Percentiles rank a stretch among this genome's conserved stretches.
Evolutionary conservation across 2,888 invertebrate genomes (phyloP).

Genomic region (Parnassius glacialis): DNA sequence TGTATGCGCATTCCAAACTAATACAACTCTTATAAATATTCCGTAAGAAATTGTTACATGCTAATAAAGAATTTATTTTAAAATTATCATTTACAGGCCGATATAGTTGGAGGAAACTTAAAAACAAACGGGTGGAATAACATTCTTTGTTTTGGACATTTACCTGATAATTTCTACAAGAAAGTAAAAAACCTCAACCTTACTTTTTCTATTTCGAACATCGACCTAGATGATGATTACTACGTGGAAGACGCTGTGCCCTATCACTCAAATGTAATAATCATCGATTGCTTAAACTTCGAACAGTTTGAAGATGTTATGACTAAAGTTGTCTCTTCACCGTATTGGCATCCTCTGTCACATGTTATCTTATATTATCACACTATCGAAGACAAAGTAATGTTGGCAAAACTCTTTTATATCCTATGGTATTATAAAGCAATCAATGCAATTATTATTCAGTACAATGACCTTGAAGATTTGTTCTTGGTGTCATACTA

Average conservation of each 20-base stretch:
- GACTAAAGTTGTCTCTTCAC: slow-evolving; percentile 39
- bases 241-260: slow-evolving; percentile 48
- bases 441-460: slow-evolving; percentile 50
- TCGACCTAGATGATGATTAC: slow-evolving; percentile 40
- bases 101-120: slow-evolving; percentile 48
- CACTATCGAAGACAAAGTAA: slow-evolving; percentile 32
- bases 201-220: slow-evolving; percentile 44
- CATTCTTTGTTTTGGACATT: slow-evolving; percentile 50
- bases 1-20: too few relatives aligned
- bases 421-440: slow-evolving; percentile 59
- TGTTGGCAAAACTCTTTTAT: slow-evolving; percentile 54
- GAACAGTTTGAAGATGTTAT: slow-evolving; percentile 52
- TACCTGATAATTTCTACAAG: slow-evolving; percentile 50
- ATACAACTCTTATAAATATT: too few relatives aligned
- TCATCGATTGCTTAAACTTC: slow-evolving; percentile 48
- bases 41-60: too few relatives aligned
- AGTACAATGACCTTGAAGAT: slow-evolving; percentile 43
- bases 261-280: slow-evolving; percentile 49
- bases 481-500: slow-evolving; percentile 43
- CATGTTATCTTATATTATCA: slow-evolving; percentile 55
- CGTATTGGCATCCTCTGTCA: slow-evolving; percentile 60
- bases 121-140: slow-evolving; percentile 58
- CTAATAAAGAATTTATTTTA: slow-evolving; percentile 5
- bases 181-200: slow-evolving; percentile 41
- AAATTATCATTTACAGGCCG: slow-evolving; percentile 43